Conservation (phyloP, 2,888 invertebrate species). For the Eudasyphora cyanicolor region DNA sequence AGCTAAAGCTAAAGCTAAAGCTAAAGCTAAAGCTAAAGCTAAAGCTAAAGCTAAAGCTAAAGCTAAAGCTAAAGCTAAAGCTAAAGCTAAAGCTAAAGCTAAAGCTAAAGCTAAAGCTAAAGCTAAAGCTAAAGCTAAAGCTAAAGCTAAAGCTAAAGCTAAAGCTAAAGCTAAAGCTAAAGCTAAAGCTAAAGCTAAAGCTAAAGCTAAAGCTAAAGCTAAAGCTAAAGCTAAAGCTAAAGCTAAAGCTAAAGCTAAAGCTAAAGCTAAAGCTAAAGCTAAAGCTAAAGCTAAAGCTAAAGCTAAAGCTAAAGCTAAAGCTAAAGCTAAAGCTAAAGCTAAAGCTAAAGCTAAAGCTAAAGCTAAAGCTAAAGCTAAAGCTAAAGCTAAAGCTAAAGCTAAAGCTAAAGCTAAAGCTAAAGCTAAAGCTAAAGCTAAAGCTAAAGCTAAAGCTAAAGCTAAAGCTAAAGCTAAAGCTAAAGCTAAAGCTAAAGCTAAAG, state of each 20-base stretch:
- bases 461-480: constrained; percentile 1
- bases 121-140: constrained; percentile 1
- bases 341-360: constrained; percentile 1
- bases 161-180: constrained; percentile 1
- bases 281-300: constrained; percentile 1
- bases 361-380: constrained; percentile 1
- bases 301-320: constrained; percentile 1
- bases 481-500: constrained; percentile 1
- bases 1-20: constrained; percentile 1
- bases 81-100: constrained; percentile 1
- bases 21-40: constrained; percentile 1
- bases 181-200: constrained; percentile 1
- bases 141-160: constrained; percentile 1
- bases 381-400: constrained; percentile 1
- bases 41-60: constrained; percentile 1
- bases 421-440: constrained; percentile 1
- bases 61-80: constrained; percentile 1
- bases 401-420: constrained; percentile 1
- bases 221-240: constrained; percentile 1
- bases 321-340: constrained; percentile 1
- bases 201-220: constrained; percentile 1
- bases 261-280: constrained; percentile 1
- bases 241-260: constrained; percentile 1
- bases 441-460: constrained; percentile 1
- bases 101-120: constrained; percentile 1